Conservation (phyloP, 2,888 invertebrate genomes). For the Drosophila algonquin region DNA sequence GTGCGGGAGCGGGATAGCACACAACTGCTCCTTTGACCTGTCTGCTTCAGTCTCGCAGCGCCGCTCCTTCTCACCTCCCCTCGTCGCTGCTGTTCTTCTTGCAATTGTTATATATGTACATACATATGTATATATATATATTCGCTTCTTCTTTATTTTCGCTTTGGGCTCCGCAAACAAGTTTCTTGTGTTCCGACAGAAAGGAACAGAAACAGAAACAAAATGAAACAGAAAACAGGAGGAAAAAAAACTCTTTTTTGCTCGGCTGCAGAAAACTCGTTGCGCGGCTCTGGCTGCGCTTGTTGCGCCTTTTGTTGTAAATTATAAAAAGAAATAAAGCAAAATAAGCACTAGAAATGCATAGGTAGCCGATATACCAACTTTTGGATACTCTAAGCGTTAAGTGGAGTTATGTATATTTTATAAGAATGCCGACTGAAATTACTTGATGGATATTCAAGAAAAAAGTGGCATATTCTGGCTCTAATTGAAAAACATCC, state of each 20-base stretch:
- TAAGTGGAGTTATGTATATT: background rate
- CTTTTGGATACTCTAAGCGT: background rate
- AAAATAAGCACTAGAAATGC: background rate
- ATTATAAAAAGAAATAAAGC: slow-evolving; percentile 35
- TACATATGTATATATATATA: slow-evolving; percentile 2
- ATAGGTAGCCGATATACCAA: background rate
- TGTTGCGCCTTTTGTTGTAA: slow-evolving; percentile 63
- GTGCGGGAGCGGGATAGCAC: slow-evolving; percentile 17
- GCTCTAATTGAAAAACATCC: too few species aligned
- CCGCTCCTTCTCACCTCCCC: background rate
- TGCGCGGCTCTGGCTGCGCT: slow-evolving; percentile 46
- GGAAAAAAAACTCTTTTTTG: slow-evolving; percentile 38
- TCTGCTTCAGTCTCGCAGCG: slow-evolving; percentile 47
- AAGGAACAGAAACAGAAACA: slow-evolving; percentile 14
- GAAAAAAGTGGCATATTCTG: too few species aligned
- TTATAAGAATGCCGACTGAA: background rate
- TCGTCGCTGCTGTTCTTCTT: slow-evolving; percentile 36
- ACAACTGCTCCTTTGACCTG: slow-evolving; percentile 74
- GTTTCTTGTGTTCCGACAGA: slow-evolving; percentile 69
- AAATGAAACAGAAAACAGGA: slow-evolving; percentile 30
- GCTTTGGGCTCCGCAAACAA: slow-evolving; percentile 69
- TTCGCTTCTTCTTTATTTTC: slow-evolving; percentile 48
- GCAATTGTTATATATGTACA: slow-evolving; percentile 31
- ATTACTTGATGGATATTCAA: too few species aligned
- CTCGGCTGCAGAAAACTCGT: slow-evolving; percentile 64